Percentiles rank a stretch among this genome's conserved stretches.
Evolutionary conservation across 2,797 vertebrate species (phyloP).

Genomic region (Dromococcyx pavoninus): DNA sequence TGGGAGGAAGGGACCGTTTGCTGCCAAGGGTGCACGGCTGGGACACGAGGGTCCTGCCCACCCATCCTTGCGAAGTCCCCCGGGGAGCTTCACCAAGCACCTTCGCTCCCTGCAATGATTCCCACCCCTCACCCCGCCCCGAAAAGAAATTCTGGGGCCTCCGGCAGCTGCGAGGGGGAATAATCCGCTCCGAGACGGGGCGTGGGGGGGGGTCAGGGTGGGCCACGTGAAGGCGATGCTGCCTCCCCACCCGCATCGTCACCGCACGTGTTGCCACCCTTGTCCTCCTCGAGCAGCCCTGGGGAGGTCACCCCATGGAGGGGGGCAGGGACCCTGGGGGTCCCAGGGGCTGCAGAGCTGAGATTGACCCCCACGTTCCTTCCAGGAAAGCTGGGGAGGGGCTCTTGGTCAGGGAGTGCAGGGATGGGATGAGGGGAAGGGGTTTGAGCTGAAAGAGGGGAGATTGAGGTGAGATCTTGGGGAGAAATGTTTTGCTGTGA

Average conservation of each 20-base stretch:
- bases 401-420: too few relatives aligned
- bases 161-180: constrained; percentile 51
- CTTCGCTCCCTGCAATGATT: rapidly evolving
- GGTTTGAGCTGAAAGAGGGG: too few relatives aligned
- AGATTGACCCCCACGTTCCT: too few relatives aligned
- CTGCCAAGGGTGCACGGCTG: not conserved
- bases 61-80: not conserved
- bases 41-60: not conserved
- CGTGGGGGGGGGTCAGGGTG: constrained; percentile 25
- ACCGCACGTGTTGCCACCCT: not conserved
- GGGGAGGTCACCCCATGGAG: not conserved
- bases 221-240: not conserved
- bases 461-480: too few relatives aligned
- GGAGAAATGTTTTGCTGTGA: too few relatives aligned
- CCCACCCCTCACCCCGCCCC: too few relatives aligned
- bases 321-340: not conserved
- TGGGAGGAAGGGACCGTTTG: too few relatives aligned
- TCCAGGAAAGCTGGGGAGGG: too few relatives aligned
- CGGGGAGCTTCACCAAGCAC: not conserved
- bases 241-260: not conserved
- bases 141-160: not conserved
- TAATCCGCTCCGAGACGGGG: constrained; percentile 45
- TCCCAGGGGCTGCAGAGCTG: not conserved
- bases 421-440: too few relatives aligned
- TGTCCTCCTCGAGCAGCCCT: not conserved